These are phyloP conservation scores for Ophion obscuratus DNA, from an alignment of 2,888 invertebrate genomes.

Conservation along the genomic window DNA sequence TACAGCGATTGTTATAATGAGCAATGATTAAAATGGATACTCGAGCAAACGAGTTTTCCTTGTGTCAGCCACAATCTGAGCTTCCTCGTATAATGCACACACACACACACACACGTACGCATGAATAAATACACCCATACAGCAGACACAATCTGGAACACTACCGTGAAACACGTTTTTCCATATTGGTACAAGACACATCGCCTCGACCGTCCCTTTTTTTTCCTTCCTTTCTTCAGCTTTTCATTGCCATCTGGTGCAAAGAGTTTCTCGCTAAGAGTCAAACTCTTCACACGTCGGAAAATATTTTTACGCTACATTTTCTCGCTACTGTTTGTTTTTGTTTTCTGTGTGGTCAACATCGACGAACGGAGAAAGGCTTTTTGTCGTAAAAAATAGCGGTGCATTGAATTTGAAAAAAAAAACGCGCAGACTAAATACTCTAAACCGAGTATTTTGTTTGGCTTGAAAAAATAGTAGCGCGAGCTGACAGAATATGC, in stretches of 20 bases:
- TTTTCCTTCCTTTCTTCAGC: neutral
- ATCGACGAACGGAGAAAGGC: neutral
- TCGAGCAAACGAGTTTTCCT: constrained; percentile 36
- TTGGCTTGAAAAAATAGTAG: neutral
- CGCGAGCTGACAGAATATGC: too few relatives aligned
- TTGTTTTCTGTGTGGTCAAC: neutral
- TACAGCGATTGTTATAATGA: constrained; percentile 16
- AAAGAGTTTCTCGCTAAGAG: neutral
- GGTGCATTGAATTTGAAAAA: neutral
- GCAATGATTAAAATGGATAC: constrained; percentile 11
- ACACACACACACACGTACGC: neutral
- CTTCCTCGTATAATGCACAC: neutral
- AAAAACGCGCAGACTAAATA: neutral
- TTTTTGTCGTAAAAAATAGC: neutral
- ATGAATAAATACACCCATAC: neutral
- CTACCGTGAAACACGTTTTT: constrained; percentile 33
- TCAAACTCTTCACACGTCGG: neutral
- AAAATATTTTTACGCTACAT: neutral
- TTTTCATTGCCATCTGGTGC: constrained; percentile 47
- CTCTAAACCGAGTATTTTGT: neutral
- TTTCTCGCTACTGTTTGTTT: neutral
- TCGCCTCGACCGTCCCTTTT: neutral
- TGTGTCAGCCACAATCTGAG: neutral
- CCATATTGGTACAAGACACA: constrained; percentile 28
- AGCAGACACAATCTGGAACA: constrained; percentile 1